Percentiles rank a stretch among this genome's conserved stretches.
Evolutionary conservation across 2,888 invertebrate genomes (phyloP).

Genomic region (Aphidoletes aphidimyza): DNA sequence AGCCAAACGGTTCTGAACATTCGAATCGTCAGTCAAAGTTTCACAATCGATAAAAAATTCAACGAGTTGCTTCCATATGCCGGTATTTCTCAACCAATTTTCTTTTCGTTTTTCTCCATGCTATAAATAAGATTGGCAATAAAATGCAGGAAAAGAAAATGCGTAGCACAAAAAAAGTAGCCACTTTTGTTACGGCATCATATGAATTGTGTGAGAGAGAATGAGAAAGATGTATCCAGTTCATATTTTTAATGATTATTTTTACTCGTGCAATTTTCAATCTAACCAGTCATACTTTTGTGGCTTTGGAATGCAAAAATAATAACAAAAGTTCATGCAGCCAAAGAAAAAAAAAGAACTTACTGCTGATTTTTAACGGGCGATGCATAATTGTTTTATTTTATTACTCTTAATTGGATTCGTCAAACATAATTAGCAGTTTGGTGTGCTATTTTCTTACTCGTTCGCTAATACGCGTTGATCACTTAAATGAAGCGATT

Average conservation of each 20-base stretch:
- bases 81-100: background rate
- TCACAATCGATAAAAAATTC: constrained; percentile 6
- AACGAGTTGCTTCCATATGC: background rate
- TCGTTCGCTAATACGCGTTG: background rate
- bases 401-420: constrained; percentile 27
- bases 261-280: constrained; percentile 30
- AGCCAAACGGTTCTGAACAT: background rate
- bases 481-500: background rate
- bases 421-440: constrained; percentile 25
- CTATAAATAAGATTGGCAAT: constrained; percentile 43
- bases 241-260: constrained; percentile 29
- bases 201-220: too few species aligned
- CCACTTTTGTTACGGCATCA: too few species aligned
- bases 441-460: background rate
- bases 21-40: background rate
- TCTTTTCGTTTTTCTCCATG: background rate
- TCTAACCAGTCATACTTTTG: constrained; percentile 7
- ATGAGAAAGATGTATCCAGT: background rate
- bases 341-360: too few species aligned
- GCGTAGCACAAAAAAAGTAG: background rate
- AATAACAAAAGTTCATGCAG: too few species aligned
- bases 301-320: constrained; percentile 11
- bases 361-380: background rate
- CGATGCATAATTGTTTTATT: background rate
- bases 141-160: constrained; percentile 28